phyloP scores from a whole-genome alignment of 2,113 vertebrate species.

The Columbina picui region DNA sequence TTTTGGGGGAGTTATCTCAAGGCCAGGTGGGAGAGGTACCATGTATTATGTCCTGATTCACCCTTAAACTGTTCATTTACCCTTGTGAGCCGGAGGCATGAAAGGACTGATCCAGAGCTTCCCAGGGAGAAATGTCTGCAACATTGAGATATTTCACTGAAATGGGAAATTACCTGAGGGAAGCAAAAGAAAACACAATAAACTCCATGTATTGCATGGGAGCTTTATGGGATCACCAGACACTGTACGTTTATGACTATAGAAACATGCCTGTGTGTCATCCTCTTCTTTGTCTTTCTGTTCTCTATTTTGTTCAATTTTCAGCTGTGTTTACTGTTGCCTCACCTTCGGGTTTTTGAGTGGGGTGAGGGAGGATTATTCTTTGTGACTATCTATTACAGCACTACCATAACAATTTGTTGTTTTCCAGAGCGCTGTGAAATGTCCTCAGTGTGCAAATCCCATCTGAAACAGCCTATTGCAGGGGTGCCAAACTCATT shows the following conservation, averaged over 20 bases:
- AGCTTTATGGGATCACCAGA: neutral
- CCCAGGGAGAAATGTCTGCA: neutral
- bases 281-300: neutral
- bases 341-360: neutral
- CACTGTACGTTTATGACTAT: neutral
- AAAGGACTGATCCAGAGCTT: neutral
- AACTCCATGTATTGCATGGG: neutral
- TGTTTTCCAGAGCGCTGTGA: neutral
- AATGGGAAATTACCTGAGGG: neutral
- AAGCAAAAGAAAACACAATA: neutral
- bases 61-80: neutral
- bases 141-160: neutral
- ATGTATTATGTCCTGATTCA: neutral
- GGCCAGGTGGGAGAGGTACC: neutral
- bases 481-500: no score
- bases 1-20: neutral
- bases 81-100: neutral
- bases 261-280: fast-evolving
- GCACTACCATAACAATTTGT: no score
- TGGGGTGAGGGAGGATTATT: neutral
- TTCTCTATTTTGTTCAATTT: neutral
- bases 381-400: neutral
- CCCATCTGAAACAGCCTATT: neutral
- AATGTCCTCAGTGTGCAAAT: neutral
- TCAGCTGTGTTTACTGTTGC: neutral